phyloP scores from a whole-genome alignment of 1,140 invertebrate genomes.

The Drosophila seguyi region DNA sequence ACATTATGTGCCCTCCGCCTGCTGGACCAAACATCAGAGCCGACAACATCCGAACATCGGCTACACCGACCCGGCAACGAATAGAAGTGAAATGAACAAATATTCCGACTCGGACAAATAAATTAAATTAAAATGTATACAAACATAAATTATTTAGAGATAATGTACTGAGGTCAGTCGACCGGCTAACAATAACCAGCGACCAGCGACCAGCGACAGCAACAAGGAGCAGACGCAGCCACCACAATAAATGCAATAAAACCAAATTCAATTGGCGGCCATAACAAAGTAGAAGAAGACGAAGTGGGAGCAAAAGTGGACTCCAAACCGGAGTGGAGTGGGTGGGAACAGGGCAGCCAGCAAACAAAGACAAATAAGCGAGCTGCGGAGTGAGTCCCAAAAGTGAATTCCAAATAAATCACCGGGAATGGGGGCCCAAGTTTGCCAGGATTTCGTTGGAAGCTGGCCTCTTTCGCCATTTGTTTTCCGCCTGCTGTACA shows the following conservation, averaged over 20 bases:
- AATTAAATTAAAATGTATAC: conserved; percentile 83
- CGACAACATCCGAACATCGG: conserved; percentile 8
- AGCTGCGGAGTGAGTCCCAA: conserved; percentile 42
- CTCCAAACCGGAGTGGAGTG: conserved; percentile 14
- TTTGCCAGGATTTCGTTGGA: conserved; percentile 34
- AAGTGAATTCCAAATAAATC: conserved; percentile 74
- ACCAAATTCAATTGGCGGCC: conserved; percentile 76
- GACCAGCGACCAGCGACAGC: conserved; percentile 19
- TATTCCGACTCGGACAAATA: conserved; percentile 70
- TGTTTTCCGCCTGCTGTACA: conserved; percentile 49
- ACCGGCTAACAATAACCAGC: conserved; percentile 50
- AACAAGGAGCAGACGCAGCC: conserved; percentile 26
- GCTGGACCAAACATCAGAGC: conserved; percentile 55
- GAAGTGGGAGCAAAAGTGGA: conserved; percentile 25
- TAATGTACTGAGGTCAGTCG: conserved; percentile 72
- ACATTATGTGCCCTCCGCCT: conserved; percentile 52
- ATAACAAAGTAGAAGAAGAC: conserved; percentile 59
- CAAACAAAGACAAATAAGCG: conserved; percentile 77
- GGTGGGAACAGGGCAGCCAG: conserved; percentile 17
- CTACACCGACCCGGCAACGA: conserved; percentile 22
- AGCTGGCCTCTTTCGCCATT: conserved; percentile 42
- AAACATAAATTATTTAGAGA: conserved; percentile 83
- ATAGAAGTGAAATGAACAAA: conserved; percentile 59
- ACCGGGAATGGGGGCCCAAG: conserved; percentile 61
- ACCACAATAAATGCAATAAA: conserved; percentile 78